Conservation (phyloP, 2,888 invertebrate genomes). For the Callimorpha dominula region DNA sequence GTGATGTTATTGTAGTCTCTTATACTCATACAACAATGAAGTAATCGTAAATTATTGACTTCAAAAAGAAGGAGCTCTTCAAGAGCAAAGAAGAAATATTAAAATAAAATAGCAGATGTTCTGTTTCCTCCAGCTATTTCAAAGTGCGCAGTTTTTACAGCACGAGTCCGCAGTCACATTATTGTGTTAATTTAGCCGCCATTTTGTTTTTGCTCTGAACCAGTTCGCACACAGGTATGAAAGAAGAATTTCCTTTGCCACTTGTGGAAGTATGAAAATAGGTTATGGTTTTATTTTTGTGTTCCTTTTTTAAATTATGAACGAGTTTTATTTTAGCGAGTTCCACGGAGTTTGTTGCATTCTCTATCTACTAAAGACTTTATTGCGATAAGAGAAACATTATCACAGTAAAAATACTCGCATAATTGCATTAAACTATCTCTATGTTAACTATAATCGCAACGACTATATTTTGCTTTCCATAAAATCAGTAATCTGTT, state of each 20-base stretch:
- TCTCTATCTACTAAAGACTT: conserved; percentile 1
- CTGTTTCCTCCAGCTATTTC: conserved; percentile 48
- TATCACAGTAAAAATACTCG: not conserved
- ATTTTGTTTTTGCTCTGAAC: conserved; percentile 42
- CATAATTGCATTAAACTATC: not conserved
- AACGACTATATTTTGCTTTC: not conserved
- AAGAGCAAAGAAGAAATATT: conserved; percentile 32
- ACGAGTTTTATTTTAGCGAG: conserved; percentile 11
- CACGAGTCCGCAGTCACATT: conserved; percentile 46
- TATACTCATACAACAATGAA: not conserved
- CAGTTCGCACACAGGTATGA: conserved; percentile 34
- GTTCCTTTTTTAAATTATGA: conserved; percentile 23
- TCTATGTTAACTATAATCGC: not conserved
- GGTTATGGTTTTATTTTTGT: conserved; percentile 29
- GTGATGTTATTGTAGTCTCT: too few species aligned
- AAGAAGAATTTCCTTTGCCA: conserved; percentile 42
- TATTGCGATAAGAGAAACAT: not conserved
- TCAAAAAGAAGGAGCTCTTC: not conserved
- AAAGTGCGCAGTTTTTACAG: conserved; percentile 55
- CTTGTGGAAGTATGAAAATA: conserved; percentile 34
- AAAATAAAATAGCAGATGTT: conserved; percentile 32
- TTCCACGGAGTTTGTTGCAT: not conserved
- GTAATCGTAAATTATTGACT: not conserved
- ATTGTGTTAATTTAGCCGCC: conserved; percentile 50
- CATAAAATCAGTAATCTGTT: too few species aligned